These are phyloP conservation scores for Sebastes iracundus DNA, from an alignment of 2,797 vertebrate genomes.

Conservation along the genomic window DNA sequence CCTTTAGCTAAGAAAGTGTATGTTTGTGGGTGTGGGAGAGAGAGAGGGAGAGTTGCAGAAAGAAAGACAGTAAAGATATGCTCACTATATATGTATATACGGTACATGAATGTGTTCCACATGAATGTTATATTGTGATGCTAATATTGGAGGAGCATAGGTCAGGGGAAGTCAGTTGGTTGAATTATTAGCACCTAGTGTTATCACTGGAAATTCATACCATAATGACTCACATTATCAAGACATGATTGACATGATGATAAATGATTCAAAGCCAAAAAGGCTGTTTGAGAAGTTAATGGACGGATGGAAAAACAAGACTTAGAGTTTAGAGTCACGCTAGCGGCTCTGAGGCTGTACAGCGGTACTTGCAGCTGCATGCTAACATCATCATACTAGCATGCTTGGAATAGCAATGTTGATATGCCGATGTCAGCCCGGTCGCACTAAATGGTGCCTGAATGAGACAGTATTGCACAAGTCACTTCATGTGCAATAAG, in stretches of 20 bases:
- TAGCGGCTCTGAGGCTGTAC: background rate
- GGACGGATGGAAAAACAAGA: background rate
- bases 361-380: background rate
- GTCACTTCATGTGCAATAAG: too few relatives aligned
- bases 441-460: too few relatives aligned
- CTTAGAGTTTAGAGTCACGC: background rate
- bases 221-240: slow-evolving; percentile 6
- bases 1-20: slow-evolving; percentile 8
- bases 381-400: background rate
- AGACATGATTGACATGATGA: background rate
- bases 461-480: too few relatives aligned
- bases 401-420: background rate
- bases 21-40: slow-evolving; percentile 1
- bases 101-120: background rate
- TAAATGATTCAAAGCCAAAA: slow-evolving; percentile 37
- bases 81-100: background rate
- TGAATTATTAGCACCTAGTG: background rate
- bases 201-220: background rate
- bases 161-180: background rate
- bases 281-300: slow-evolving; percentile 41
- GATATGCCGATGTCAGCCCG: background rate
- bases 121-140: background rate
- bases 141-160: background rate
- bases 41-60: background rate
- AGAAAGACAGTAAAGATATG: background rate